Conservation (phyloP, 2,797 vertebrate genomes). For the Helostoma temminkii region DNA sequence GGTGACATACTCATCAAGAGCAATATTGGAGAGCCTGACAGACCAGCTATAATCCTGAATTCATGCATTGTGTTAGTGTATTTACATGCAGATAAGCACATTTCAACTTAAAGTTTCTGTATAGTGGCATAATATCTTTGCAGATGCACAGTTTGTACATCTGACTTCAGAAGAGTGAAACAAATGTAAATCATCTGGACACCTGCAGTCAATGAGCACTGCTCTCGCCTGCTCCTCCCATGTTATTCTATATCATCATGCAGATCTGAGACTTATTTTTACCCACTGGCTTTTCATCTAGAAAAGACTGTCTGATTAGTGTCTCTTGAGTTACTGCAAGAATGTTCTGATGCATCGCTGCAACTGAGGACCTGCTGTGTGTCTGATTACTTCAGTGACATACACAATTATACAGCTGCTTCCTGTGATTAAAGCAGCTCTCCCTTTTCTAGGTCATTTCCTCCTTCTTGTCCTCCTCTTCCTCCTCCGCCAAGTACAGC, state of each 20-base stretch:
- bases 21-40: not conserved
- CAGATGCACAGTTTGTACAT: slow-evolving; percentile 5
- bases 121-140: slow-evolving; percentile 5
- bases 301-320: slow-evolving; percentile 70
- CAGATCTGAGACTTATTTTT: slow-evolving; percentile 44
- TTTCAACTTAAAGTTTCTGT: slow-evolving; percentile 5
- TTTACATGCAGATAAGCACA: slow-evolving; percentile 1
- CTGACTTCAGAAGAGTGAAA: slow-evolving; percentile 44
- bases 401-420: slow-evolving; percentile 74
- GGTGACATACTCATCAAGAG: not conserved
- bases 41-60: slow-evolving; percentile 4
- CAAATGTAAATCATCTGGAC: slow-evolving; percentile 44
- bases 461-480: slow-evolving; percentile 32
- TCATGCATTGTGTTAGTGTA: not conserved
- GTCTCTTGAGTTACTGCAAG: slow-evolving; percentile 53
- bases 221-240: slow-evolving; percentile 29
- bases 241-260: slow-evolving; percentile 45
- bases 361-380: slow-evolving; percentile 45
- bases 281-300: slow-evolving; percentile 62
- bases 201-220: slow-evolving; percentile 39
- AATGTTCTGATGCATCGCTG: slow-evolving; percentile 50
- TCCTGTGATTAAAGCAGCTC: slow-evolving; percentile 76
- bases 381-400: slow-evolving; percentile 71
- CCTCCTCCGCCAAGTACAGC: slow-evolving; percentile 20
- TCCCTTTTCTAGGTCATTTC: slow-evolving; percentile 64